phyloP scores from a whole-genome alignment of 2,797 vertebrate genomes.

The Numenius phaeopus region DNA sequence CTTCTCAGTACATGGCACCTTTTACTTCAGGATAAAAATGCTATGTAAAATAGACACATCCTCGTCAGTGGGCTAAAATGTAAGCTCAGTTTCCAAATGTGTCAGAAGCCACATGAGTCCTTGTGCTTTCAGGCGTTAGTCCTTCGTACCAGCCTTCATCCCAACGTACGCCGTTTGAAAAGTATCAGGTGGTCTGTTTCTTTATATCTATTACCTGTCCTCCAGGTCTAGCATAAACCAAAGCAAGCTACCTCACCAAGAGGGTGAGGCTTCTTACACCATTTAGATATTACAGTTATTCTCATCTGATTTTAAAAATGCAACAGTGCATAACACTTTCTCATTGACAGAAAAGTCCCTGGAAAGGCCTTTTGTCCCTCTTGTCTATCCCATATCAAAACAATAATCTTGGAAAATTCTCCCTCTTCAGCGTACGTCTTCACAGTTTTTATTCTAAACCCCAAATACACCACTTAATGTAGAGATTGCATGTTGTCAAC shows the following conservation, averaged over 20 bases:
- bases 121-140: not conserved
- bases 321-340: not conserved
- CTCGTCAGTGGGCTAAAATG: not conserved
- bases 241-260: not conserved
- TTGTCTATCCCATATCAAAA: not conserved
- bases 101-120: not conserved
- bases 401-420: not conserved
- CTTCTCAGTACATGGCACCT: not conserved
- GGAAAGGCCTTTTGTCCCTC: not conserved
- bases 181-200: not conserved
- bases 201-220: not conserved
- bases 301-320: not conserved
- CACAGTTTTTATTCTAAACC: not conserved
- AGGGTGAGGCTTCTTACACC: not conserved
- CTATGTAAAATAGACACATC: not conserved
- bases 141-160: not conserved
- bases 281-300: not conserved
- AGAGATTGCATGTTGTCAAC: not conserved
- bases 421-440: not conserved
- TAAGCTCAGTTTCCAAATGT: not conserved
- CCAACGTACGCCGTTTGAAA: not conserved
- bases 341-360: not conserved
- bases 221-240: not conserved
- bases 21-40: not conserved
- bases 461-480: not conserved